Conservation (phyloP, 1,140 invertebrate genomes). For the Bombus haemorrhoidalis region DNA sequence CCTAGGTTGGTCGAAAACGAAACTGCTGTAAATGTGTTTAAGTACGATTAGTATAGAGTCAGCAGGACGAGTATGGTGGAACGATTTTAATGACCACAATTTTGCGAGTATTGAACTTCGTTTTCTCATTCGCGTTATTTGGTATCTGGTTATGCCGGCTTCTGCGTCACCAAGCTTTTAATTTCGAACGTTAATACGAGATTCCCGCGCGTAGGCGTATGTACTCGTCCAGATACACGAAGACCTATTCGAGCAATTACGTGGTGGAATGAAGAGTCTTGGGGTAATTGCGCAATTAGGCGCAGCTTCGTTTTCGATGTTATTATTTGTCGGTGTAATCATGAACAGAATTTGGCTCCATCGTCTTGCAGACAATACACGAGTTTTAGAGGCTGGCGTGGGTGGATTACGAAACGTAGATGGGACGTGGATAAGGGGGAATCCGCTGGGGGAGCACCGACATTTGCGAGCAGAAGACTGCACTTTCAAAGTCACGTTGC, state of each 20-base stretch:
- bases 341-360: not conserved
- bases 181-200: slow-evolving; percentile 8
- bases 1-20: not conserved
- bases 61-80: not conserved
- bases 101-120: slow-evolving; percentile 21
- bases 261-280: not conserved
- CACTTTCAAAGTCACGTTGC: slow-evolving; percentile 1
- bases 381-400: not conserved
- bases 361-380: not conserved
- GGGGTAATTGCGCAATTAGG: slow-evolving; percentile 19
- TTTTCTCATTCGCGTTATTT: slow-evolving; percentile 29
- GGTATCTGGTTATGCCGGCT: slow-evolving; percentile 9
- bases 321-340: not conserved
- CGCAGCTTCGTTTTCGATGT: not conserved
- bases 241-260: slow-evolving; percentile 7
- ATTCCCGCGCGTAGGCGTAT: not conserved
- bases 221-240: not conserved
- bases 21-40: not conserved
- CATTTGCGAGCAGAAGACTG: not conserved
- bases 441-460: not conserved
- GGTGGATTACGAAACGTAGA: slow-evolving; percentile 14
- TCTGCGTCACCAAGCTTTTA: not conserved
- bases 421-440: not conserved
- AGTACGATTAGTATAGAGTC: too few relatives aligned
- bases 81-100: slow-evolving; percentile 32